phyloP scores from a whole-genome alignment of 1,140 invertebrate genomes.

The Caenorhabditis latens region DNA sequence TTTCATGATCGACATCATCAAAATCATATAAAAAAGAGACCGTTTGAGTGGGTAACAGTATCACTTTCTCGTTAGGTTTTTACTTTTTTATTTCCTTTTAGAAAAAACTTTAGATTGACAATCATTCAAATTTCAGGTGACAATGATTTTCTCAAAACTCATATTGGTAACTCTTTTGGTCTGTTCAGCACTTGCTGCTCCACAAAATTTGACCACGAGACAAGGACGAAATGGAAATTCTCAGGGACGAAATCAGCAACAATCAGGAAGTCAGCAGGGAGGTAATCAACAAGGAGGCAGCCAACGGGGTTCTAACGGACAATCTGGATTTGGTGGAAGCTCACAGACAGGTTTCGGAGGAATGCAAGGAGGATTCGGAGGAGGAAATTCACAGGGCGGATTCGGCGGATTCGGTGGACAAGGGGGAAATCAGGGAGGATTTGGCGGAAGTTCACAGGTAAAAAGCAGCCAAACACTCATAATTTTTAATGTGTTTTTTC shows the following conservation, averaged over 20 bases:
- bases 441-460: not conserved
- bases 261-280: not conserved
- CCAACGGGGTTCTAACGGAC: not conserved
- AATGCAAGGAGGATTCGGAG: conserved; percentile 13
- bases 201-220: conserved; percentile 4
- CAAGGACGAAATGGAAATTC: not conserved
- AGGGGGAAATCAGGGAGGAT: not conserved
- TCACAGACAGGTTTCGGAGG: not conserved
- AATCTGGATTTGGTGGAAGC: conserved; percentile 2
- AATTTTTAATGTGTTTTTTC: not conserved
- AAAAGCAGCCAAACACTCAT: not conserved
- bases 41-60: not conserved
- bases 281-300: not conserved
- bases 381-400: not conserved
- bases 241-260: not conserved
- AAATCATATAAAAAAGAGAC: not conserved
- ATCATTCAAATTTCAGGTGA: not conserved
- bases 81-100: not conserved
- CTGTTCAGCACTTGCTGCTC: not conserved
- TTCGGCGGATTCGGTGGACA: not conserved
- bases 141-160: not conserved
- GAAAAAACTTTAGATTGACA: not conserved
- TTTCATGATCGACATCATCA: conserved; percentile 43
- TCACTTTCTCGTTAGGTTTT: not conserved
- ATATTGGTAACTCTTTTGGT: not conserved